Evolutionary conservation across 2,797 vertebrate genomes (phyloP).

Genomic region (Microctenopoma steveboyesi): DNA sequence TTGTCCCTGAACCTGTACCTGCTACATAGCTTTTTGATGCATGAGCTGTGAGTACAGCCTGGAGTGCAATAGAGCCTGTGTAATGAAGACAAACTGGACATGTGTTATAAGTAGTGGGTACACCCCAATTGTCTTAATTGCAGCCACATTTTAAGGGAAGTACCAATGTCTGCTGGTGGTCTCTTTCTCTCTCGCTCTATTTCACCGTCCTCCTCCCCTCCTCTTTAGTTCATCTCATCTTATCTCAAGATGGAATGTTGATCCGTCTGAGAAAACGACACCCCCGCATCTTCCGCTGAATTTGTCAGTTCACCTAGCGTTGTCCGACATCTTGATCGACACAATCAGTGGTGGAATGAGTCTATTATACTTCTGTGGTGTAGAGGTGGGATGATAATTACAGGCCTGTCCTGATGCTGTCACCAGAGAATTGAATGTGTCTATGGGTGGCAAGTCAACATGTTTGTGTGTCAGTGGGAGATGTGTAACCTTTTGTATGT

Average conservation of each 20-base stretch:
- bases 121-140: too few species aligned
- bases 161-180: conserved; percentile 23
- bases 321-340: conserved; percentile 51
- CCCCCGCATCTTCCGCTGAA: conserved; percentile 40
- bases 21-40: conserved; percentile 45
- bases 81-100: conserved; percentile 66
- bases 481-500: neutral
- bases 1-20: conserved; percentile 38
- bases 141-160: too few species aligned
- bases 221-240: conserved; percentile 18
- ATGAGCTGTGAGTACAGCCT: conserved; percentile 43
- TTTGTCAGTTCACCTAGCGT: conserved; percentile 61
- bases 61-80: conserved; percentile 48
- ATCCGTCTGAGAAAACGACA: conserved; percentile 47
- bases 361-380: conserved; percentile 48
- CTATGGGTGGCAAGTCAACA: neutral
- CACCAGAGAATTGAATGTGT: conserved; percentile 40
- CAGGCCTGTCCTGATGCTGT: conserved; percentile 60
- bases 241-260: conserved; percentile 47
- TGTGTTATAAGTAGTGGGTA: conserved; percentile 29
- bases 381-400: conserved; percentile 62
- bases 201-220: conserved; percentile 22
- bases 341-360: conserved; percentile 38
- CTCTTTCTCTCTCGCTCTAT: conserved; percentile 27
- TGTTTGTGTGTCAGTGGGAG: conserved; percentile 12